Evolutionary conservation across 2,113 vertebrate genomes (phyloP).

Genomic region (Chelonoidis abingdonii): DNA sequence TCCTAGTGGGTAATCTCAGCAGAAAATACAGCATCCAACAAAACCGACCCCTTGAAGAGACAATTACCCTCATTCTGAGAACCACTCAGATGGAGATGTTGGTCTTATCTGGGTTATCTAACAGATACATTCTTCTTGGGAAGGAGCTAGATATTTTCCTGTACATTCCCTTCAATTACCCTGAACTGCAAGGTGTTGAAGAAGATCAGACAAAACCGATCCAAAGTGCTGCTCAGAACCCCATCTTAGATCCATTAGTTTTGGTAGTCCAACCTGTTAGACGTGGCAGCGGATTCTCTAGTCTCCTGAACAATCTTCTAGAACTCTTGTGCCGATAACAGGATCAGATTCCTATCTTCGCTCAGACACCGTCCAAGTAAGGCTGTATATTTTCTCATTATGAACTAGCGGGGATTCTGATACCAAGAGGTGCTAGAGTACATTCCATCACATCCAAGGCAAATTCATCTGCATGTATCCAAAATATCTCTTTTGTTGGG

Average conservation of each 20-base stretch:
- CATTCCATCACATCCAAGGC: background rate
- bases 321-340: background rate
- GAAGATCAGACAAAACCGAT: background rate
- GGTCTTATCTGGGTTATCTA: background rate
- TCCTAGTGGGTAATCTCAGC: background rate
- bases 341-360: background rate
- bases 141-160: background rate
- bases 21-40: background rate
- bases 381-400: background rate
- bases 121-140: background rate
- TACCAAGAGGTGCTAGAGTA: background rate
- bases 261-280: background rate
- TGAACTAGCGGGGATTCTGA: background rate
- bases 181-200: background rate
- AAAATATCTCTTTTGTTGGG: background rate
- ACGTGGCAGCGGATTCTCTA: background rate
- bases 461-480: background rate
- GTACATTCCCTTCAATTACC: background rate
- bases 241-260: background rate
- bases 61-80: background rate
- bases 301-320: background rate
- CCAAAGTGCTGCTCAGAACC: background rate
- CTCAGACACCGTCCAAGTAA: background rate
- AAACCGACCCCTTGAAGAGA: background rate
- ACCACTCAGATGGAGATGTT: background rate